Percentiles rank a stretch among this genome's conserved stretches.
phyloP scores from a whole-genome alignment of 1,140 invertebrate genomes.

The Riptortus pedestris region DNA sequence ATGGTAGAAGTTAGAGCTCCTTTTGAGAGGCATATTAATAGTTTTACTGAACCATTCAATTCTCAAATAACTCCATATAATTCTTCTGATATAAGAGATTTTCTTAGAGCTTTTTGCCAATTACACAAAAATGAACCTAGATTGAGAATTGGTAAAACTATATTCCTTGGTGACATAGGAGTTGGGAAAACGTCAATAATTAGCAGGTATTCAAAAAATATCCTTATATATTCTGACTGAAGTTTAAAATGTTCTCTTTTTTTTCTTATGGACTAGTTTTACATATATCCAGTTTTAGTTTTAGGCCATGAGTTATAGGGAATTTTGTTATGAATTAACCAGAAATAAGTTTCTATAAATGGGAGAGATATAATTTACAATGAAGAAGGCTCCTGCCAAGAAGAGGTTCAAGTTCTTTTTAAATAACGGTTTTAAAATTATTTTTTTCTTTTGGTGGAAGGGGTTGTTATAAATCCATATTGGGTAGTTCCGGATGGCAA shows the following conservation, averaged over 20 bases:
- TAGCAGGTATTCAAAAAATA: constrained; percentile 45
- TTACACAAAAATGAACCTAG: not conserved
- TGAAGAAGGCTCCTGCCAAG: too few relatives aligned
- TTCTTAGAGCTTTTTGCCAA: not conserved
- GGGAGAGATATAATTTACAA: too few relatives aligned
- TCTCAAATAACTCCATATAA: constrained; percentile 18
- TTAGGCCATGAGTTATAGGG: too few relatives aligned
- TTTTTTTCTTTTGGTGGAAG: too few relatives aligned
- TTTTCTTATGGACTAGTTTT: not conserved
- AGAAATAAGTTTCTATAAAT: too few relatives aligned
- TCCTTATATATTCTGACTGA: not conserved
- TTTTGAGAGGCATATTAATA: not conserved
- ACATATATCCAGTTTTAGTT: not conserved
- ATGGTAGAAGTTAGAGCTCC: not conserved
- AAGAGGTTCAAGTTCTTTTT: too few relatives aligned
- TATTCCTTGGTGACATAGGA: constrained; percentile 64
- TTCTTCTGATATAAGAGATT: not conserved
- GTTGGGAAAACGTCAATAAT: constrained; percentile 73
- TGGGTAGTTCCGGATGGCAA: too few relatives aligned
- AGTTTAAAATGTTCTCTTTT: not conserved
- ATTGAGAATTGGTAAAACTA: constrained; percentile 46
- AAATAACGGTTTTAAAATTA: too few relatives aligned
- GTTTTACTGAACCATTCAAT: constrained; percentile 9
- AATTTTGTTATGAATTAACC: too few relatives aligned
- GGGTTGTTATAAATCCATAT: too few relatives aligned